Base-by-base conservation (phyloP, 2,797 vertebrate genomes). In the Melanotaenia trifasciata region DNA sequence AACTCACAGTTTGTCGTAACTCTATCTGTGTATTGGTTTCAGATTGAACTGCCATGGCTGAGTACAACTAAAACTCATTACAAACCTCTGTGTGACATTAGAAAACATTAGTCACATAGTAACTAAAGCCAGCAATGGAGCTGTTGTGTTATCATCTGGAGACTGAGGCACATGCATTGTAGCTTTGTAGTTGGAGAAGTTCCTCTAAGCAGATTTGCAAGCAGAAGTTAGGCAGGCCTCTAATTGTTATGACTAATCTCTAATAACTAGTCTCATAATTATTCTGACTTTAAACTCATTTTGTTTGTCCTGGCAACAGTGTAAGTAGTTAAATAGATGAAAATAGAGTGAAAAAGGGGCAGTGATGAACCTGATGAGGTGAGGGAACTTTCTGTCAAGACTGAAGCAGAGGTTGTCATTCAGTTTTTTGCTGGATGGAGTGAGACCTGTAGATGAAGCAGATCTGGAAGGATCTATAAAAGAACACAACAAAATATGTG, bases 311-410 rank as follows among this genome's bases (percentile, higher is more conserved):
- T 26, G 35, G 26, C 12, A 58, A 58, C 33, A 58, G 58, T 5
- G 32, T 43, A 18, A 67, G 32, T 11, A 11, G n/a, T 40, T 16
- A 70, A 71, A 51, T 1, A 43, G 8, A 67, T 22, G 13, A 40
- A 33, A 28, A 74, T 14, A 36, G 30, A 54, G 22, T 4, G 7
- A 32, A 43, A 32, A 1, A 40, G 10, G 18, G 56, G 54, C 4
- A 12, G 11, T 1, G 9, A 26, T 61, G 58, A 53, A 93, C 92
- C 93, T 93, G 88, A 89, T 87, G 54, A 90, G 87, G 56, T 89
- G 75, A 32, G 76, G 85, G 84, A 64, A 80, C 83, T 92, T 88
- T 78, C 84, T 84, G 22, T 75, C 64, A 32, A 67, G 20, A 47
- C 0, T 30, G 45, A 43, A 51, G 67, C 20, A 20, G 36, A 50